These are phyloP conservation scores for Gasterosteus aculeatus DNA, from an alignment of 2,113 vertebrate species.

Conservation along the genomic window DNA sequence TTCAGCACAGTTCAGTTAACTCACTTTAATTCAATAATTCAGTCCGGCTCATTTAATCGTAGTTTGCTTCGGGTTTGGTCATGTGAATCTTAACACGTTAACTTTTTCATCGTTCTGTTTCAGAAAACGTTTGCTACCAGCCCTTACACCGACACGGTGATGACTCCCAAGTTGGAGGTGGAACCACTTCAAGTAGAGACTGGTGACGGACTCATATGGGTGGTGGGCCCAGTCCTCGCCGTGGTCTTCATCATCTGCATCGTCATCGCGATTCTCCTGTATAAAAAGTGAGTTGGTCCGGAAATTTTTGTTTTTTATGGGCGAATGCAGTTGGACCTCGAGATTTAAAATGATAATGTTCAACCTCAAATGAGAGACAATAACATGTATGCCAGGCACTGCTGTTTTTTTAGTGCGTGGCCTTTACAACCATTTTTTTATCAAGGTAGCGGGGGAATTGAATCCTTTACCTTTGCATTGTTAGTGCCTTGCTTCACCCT, in stretches of 20 bases:
- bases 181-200: conserved; percentile 87
- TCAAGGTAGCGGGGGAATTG: not conserved
- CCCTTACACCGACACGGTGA: conserved; percentile 91
- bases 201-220: conserved; percentile 98
- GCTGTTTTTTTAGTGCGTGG: not conserved
- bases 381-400: not conserved
- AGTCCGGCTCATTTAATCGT: not conserved
- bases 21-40: not conserved
- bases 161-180: conserved; percentile 84
- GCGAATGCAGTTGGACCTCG: not conserved
- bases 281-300: conserved; percentile 92
- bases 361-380: conserved; percentile 44
- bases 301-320: not conserved
- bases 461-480: not conserved
- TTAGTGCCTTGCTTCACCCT: not conserved
- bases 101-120: conserved; percentile 2
- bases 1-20: not conserved
- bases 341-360: conserved; percentile 20
- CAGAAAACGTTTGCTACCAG: conserved; percentile 93
- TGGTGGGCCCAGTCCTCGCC: conserved; percentile 94
- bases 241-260: conserved; percentile 99
- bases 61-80: not conserved
- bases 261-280: conserved; percentile 96
- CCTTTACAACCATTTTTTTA: not conserved
- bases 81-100: not conserved